A percentile compares a stretch with the other conserved stretches of the same genome.
Conservation (phyloP, 2,888 invertebrate genomes). For the Heliconius ismenius region DNA sequence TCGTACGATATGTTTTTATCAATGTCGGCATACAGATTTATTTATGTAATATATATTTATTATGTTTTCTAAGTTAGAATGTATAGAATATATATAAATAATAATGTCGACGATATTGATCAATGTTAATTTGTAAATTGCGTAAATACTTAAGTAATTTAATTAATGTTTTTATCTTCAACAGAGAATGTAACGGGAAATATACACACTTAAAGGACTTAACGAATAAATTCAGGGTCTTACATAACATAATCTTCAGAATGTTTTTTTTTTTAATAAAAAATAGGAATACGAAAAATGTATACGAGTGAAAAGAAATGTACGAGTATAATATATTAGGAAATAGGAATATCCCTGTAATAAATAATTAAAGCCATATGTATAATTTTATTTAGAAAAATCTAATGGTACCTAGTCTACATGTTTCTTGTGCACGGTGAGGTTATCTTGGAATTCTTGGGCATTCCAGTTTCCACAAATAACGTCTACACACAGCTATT, state of each 20-base stretch:
- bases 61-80: background rate
- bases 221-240: background rate
- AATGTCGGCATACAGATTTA: conserved; percentile 6
- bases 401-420: too few species aligned
- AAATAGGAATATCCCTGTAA: too few species aligned
- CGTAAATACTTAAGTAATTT: background rate
- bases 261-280: background rate
- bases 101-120: background rate
- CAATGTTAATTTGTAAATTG: background rate
- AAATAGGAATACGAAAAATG: too few species aligned
- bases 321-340: too few species aligned
- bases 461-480: too few species aligned
- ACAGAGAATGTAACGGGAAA: background rate
- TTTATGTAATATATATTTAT: background rate
- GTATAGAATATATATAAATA: background rate
- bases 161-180: background rate
- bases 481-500: background rate
- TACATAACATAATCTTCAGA: background rate
- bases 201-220: background rate
- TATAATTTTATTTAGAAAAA: too few species aligned
- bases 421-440: too few species aligned
- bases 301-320: too few species aligned
- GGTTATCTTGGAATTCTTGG: too few species aligned
- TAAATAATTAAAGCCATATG: too few species aligned
- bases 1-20: conserved; percentile 26